Evolutionary conservation across 2,888 invertebrate genomes (phyloP), one percentile per base, ranked within the genome.

Genomic region (Leptogaster cylindrica): DNA sequence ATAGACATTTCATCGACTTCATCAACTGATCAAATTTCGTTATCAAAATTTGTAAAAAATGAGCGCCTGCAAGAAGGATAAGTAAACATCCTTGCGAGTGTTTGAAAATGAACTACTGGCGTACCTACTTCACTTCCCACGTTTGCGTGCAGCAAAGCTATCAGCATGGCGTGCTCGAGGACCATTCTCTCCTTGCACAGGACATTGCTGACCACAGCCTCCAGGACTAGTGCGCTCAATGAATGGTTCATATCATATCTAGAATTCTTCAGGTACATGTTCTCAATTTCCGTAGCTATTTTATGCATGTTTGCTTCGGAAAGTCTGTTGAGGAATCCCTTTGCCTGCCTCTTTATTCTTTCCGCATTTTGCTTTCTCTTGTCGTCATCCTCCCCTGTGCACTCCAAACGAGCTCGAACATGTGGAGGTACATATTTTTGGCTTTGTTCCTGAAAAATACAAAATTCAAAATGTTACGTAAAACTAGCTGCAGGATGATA

Each of bases 91-190:
- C 8, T 5, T 41, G 5, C 7, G 12, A 41, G 25, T 52, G n/a
- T n/a, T n/a, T n/a, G n/a, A 25, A 31, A 31, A 63, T 46, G 28
- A 31, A 33, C 10, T n/a, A 2, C 7, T 6, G 0, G 6, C 84
- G 81, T 75, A 89, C 94, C 95, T 58, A 97, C 88, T 86, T 98
- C 97, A 2, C 88, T 88, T 10, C 93, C 97, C 36, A 97, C 87
- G 78, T 95, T 95, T 0, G 93, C 92, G 79, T 97, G 95, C 27
- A 97, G 79, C 70, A 93, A 86, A 0, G 93, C 86, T 10, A 97
- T 83, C 1, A 97, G 78, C 73, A 95, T 87, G 25, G 91, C 87
- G 75, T 95, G 90, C 74, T 97, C 97, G 14, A 92, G 87, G 0
- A 93, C 83, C 75, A 96, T 84, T 23, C 93, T 81, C 73, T 91